Conservation (phyloP, 2,888 invertebrate genomes). For the Hirtodrosophila alboralis region DNA sequence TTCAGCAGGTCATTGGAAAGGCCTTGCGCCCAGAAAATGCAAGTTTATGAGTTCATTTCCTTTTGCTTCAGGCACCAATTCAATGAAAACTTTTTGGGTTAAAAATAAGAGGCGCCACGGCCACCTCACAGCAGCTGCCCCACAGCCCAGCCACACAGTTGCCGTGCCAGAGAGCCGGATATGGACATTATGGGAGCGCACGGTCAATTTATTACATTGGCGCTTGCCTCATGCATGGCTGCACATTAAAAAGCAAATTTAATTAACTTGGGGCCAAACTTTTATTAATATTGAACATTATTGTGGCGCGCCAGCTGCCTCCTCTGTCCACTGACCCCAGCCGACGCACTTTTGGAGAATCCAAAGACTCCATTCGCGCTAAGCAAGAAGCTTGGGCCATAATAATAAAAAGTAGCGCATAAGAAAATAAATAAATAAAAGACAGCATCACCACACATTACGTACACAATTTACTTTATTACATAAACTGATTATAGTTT, state of each 20-base stretch:
- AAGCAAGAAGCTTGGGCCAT: slow-evolving; percentile 65
- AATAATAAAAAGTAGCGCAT: slow-evolving; percentile 73
- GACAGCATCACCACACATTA: slow-evolving; percentile 75
- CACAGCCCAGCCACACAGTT: neutral
- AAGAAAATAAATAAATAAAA: slow-evolving; percentile 77
- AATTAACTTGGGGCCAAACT: slow-evolving; percentile 76
- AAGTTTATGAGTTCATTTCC: slow-evolving; percentile 44
- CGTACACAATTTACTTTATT: slow-evolving; percentile 79
- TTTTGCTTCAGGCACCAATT: slow-evolving; percentile 13
- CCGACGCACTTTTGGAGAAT: neutral
- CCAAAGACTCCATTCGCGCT: slow-evolving; percentile 32
- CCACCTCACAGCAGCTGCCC: no score
- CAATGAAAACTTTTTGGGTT: slow-evolving; percentile 16
- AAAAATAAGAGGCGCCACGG: neutral
- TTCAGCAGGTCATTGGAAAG: slow-evolving; percentile 18
- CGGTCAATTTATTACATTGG: slow-evolving; percentile 75
- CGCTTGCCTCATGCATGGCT: slow-evolving; percentile 71
- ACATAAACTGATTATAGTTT: slow-evolving; percentile 79
- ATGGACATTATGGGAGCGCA: slow-evolving; percentile 60
- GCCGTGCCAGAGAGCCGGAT: slow-evolving; percentile 24
- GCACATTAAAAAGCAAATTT: slow-evolving; percentile 77
- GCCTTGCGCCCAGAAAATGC: slow-evolving; percentile 10
- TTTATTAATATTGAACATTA: slow-evolving; percentile 77
- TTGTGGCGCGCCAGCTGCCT: slow-evolving; percentile 46
- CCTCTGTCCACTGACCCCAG: no score